Evolutionary conservation across 2,888 invertebrate genomes (phyloP).

Genomic region (Tupiocoris notatus): DNA sequence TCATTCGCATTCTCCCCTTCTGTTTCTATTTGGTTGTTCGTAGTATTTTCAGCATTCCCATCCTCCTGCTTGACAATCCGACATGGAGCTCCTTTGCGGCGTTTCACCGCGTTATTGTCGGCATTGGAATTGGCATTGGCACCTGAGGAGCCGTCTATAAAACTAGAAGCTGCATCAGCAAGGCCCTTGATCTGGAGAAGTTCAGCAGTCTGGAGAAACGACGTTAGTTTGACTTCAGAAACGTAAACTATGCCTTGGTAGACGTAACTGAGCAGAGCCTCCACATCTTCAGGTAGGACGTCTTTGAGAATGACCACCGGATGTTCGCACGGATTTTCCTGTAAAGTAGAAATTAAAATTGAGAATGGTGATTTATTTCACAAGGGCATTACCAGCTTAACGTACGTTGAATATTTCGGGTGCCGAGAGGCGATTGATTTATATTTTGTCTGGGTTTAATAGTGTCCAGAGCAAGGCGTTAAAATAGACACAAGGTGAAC

Average conservation of each 20-base stretch:
- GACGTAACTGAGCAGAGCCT: slow-evolving; percentile 68
- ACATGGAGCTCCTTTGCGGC: slow-evolving; percentile 50
- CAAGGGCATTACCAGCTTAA: too few relatives aligned
- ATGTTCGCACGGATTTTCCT: slow-evolving; percentile 73
- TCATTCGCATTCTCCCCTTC: slow-evolving; percentile 37
- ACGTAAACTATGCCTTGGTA: slow-evolving; percentile 72
- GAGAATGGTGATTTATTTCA: background rate
- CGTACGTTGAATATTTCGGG: too few relatives aligned
- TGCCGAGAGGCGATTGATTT: too few relatives aligned
- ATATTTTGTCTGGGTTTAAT: too few relatives aligned
- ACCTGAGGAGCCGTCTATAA: slow-evolving; percentile 45
- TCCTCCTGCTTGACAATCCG: slow-evolving; percentile 48
- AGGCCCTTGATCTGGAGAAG: slow-evolving; percentile 67
- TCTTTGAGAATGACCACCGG: slow-evolving; percentile 71
- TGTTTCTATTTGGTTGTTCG: slow-evolving; percentile 40
- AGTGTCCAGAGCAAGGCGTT: too few relatives aligned
- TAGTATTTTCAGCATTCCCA: slow-evolving; percentile 45
- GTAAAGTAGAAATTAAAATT: slow-evolving; percentile 45
- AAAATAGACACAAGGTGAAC: too few relatives aligned
- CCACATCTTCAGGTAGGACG: slow-evolving; percentile 65
- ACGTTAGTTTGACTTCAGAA: slow-evolving; percentile 64
- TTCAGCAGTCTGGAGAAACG: slow-evolving; percentile 67
- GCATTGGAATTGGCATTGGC: slow-evolving; percentile 17
- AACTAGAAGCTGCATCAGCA: slow-evolving; percentile 55
- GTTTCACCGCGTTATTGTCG: slow-evolving; percentile 45